Evolutionary conservation across 2,113 vertebrate genomes (phyloP).

Genomic region (Microtus montanus): DNA sequence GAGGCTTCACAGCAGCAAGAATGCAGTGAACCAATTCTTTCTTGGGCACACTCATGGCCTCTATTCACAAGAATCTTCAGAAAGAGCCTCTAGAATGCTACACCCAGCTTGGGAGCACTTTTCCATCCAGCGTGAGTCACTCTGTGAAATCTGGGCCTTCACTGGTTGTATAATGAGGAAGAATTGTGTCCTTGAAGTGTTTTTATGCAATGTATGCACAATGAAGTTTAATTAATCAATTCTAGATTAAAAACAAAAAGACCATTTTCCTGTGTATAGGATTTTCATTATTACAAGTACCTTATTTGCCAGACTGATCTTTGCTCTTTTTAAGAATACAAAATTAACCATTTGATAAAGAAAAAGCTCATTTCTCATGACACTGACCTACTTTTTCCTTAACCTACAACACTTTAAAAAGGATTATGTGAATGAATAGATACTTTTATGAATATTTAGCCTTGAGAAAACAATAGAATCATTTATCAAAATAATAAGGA

Average conservation of each 20-base stretch:
- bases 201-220: constrained; percentile 21
- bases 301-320: constrained; percentile 58
- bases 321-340: constrained; percentile 58
- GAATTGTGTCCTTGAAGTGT: constrained; percentile 46
- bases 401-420: constrained; percentile 63
- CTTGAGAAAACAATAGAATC: constrained; percentile 43
- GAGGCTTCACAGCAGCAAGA: not conserved
- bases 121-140: not conserved
- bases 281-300: constrained; percentile 52
- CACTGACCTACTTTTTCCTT: constrained; percentile 45
- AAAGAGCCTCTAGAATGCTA: not conserved
- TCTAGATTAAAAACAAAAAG: constrained; percentile 63
- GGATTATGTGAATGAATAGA: constrained; percentile 58
- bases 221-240: constrained; percentile 64
- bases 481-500: constrained; percentile 72
- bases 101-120: not conserved
- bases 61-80: not conserved
- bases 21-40: not conserved
- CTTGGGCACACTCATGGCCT: too few relatives aligned
- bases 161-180: not conserved
- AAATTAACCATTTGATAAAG: constrained; percentile 61
- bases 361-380: constrained; percentile 59
- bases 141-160: constrained; percentile 41
- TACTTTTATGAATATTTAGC: not conserved
- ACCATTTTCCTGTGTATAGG: constrained; percentile 10